Evolutionary conservation across 2,888 invertebrate genomes (phyloP).

Genomic region (Lasioglossum lativentre): DNA sequence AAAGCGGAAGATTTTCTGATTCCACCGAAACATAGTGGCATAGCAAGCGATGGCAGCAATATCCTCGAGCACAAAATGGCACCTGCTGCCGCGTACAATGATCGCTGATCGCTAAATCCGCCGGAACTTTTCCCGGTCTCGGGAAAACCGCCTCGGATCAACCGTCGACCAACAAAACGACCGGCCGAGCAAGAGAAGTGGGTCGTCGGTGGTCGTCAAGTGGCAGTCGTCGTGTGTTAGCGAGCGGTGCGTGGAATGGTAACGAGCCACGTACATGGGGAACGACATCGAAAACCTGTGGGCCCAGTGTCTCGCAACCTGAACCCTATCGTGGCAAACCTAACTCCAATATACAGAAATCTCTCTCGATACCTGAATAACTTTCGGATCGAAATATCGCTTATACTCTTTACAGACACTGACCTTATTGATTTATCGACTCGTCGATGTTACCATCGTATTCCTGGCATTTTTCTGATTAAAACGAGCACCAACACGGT

Average conservation of each 20-base stretch:
- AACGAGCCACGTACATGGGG: conserved; percentile 62
- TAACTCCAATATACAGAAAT: not conserved
- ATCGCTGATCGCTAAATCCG: conserved; percentile 16
- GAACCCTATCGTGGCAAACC: not conserved
- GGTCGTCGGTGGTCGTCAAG: conserved; percentile 58
- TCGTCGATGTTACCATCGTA: too few relatives aligned
- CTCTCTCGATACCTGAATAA: not conserved
- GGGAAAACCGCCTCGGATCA: conserved; percentile 56
- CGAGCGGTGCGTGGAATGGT: conserved; percentile 61
- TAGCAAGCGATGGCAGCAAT: not conserved
- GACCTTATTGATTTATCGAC: too few relatives aligned
- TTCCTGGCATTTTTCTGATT: too few relatives aligned
- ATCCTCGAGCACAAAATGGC: not conserved
- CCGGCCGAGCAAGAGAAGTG: conserved; percentile 55
- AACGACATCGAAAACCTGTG: conserved; percentile 58
- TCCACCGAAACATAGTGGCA: not conserved
- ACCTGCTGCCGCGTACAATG: not conserved
- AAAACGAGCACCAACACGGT: too few relatives aligned
- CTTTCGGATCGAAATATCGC: too few relatives aligned
- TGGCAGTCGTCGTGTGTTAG: conserved; percentile 35
- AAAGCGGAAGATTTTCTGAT: not conserved
- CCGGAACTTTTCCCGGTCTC: conserved; percentile 44
- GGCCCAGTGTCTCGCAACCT: conserved; percentile 44
- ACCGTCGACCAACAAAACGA: conserved; percentile 50
- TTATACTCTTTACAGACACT: too few relatives aligned